Evolutionary conservation across 2,113 vertebrate genomes (phyloP).

Genomic region (Notothenia coriiceps): DNA sequence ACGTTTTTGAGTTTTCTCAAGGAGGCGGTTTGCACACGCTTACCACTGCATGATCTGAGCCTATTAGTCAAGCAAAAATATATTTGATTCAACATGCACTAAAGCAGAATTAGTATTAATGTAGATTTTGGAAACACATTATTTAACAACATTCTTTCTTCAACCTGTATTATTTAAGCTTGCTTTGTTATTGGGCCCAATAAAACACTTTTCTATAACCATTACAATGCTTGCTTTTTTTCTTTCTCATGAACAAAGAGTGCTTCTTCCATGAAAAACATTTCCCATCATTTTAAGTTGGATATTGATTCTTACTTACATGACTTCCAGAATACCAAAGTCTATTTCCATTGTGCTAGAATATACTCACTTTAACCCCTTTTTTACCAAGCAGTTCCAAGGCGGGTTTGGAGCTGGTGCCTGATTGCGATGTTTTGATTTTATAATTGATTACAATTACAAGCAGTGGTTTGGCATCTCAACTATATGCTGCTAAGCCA

Average conservation of each 20-base stretch:
- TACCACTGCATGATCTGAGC: too few species aligned
- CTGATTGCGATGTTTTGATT: too few species aligned
- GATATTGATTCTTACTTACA: not conserved
- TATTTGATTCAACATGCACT: not conserved
- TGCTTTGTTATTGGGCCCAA: not conserved
- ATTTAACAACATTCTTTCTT: too few species aligned
- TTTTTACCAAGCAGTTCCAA: too few species aligned
- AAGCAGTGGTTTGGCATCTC: too few species aligned
- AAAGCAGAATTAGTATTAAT: not conserved
- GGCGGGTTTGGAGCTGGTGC: not conserved
- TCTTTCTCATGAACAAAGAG: not conserved
- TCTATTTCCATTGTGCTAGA: not conserved
- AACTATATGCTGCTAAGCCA: too few species aligned
- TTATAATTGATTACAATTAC: too few species aligned
- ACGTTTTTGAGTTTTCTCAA: not conserved
- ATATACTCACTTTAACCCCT: not conserved
- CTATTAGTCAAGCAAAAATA: too few species aligned
- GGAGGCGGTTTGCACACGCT: not conserved
- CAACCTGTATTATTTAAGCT: too few species aligned
- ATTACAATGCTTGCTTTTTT: not conserved
- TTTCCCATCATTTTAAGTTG: conserved; percentile 10
- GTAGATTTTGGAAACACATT: too few species aligned
- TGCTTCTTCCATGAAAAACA: conserved; percentile 21
- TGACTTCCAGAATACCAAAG: not conserved
- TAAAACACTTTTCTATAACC: not conserved